Base-by-base conservation (phyloP, 2,113 vertebrate genomes). In the Sander lucioperca region DNA sequence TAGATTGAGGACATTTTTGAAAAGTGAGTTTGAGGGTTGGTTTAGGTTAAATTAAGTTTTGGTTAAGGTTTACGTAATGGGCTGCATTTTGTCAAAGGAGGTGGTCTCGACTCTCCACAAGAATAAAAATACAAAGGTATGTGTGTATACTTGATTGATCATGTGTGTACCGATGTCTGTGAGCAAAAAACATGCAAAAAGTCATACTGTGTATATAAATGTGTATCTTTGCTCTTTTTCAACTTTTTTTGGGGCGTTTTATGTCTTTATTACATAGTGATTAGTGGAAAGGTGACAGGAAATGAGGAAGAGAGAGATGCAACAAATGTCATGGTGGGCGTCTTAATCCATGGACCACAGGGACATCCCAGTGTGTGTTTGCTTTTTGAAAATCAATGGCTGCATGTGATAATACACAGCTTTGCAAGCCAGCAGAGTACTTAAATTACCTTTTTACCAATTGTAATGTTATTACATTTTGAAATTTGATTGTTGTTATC, bases 321-420 rank as follows among this genome's bases (percentile, higher is more conserved):
- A 74, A 66, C 19, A 72, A 57, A 85, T 70, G 56, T 74, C 56
- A 68, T 13, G 1, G 54, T 23, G 4, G 14, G 30, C n/a, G 8
- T 80, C 68, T 54, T 71, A 36, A 83, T 72, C 58, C 19, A 30
- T 65, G 27, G 13, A 3, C 69, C 82, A 71, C 68, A 51, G 50
- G 16, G 30, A 43, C 3, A 0, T n/a, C 19, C 3, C 3, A 18
- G 62, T 30, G 50, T 23, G 36, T 39, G 47, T 68, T 66, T 21
- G 62, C n/a, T 66, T 74, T 30, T 39, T 56, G 51, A 69, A 69
- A 84, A 73, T 53, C 0, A 68, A 63, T 16, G 16, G 51, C 63
- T 68, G 50, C 23, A n/a, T 58, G 33, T 74, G 58, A 71, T 62
- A 54, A 68, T 70, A 6, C 14, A 59, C 77, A 23, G 30, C 64